Conservation (phyloP, 2,113 vertebrate genomes). For the Callionymus lyra region DNA sequence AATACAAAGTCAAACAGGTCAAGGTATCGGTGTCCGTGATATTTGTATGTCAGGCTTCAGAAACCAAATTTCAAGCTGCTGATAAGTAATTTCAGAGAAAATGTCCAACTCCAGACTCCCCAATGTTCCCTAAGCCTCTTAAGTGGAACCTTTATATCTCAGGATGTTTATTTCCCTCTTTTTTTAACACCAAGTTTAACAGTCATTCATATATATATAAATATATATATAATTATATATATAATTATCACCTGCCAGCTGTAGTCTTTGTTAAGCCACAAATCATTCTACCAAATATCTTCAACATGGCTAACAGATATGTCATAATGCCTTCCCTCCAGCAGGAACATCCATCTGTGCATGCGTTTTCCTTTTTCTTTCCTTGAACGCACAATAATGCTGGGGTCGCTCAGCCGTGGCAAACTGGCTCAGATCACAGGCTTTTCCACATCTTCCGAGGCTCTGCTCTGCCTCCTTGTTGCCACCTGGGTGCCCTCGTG, state of each 20-base stretch:
- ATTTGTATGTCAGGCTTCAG: constrained; percentile 1
- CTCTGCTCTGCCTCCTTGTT: constrained; percentile 25
- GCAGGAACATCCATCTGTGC: constrained; percentile 59
- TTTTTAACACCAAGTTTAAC: no score
- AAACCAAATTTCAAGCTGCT: constrained; percentile 10
- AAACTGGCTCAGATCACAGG: constrained; percentile 34
- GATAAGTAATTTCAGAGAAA: not conserved
- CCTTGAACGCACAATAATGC: constrained; percentile 40
- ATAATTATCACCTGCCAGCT: constrained; percentile 20
- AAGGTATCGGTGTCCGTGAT: not conserved
- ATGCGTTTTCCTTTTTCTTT: constrained; percentile 33
- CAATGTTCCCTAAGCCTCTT: not conserved
- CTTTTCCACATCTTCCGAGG: constrained; percentile 29
- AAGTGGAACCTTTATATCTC: not conserved
- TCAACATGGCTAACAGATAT: constrained; percentile 25
- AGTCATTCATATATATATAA: no score
- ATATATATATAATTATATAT: no score
- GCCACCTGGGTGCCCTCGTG: constrained; percentile 65
- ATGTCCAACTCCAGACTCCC: not conserved
- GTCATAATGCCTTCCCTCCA: constrained; percentile 6
- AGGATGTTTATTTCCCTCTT: no score
- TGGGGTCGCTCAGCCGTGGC: constrained; percentile 50
- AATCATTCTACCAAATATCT: constrained; percentile 10
- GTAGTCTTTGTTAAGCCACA: not conserved
- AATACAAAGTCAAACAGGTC: not conserved